phyloP scores from a whole-genome alignment of 2,888 invertebrate species.

The Dusona sp. region DNA sequence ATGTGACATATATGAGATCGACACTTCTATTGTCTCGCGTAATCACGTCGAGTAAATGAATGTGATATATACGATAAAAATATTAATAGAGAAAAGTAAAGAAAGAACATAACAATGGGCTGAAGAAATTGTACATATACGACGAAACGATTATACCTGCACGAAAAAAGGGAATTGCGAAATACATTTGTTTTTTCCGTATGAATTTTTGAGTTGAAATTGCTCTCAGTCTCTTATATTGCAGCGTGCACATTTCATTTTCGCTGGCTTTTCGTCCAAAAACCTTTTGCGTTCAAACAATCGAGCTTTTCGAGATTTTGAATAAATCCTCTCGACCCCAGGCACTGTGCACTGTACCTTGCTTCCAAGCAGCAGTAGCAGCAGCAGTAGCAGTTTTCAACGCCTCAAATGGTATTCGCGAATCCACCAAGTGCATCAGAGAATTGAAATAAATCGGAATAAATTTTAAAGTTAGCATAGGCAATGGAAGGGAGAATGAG shows the following conservation, averaged over 20 bases:
- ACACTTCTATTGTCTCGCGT: neutral
- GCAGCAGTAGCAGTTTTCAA: conserved; percentile 29
- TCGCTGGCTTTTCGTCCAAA: conserved; percentile 35
- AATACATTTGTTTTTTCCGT: neutral
- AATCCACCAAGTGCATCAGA: conserved; percentile 51
- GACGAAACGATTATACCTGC: neutral
- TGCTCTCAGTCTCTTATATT: neutral
- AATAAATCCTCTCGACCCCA: conserved; percentile 69
- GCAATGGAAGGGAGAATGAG: neutral
- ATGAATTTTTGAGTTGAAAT: neutral
- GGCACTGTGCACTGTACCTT: conserved; percentile 37
- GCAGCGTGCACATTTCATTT: neutral
- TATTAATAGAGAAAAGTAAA: neutral
- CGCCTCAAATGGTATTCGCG: conserved; percentile 47
- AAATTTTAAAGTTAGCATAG: conserved; percentile 53
- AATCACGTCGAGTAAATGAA: conserved; percentile 2
- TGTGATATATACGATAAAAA: conserved; percentile 26
- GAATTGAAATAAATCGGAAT: conserved; percentile 69
- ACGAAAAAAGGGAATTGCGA: neutral
- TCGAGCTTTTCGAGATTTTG: conserved; percentile 55
- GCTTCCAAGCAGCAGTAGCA: conserved; percentile 28
- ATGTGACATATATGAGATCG: neutral
- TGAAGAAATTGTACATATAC: neutral
- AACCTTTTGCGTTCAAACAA: conserved; percentile 25
- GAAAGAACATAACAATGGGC: conserved; percentile 1